Evolutionary conservation across 2,113 vertebrate genomes (phyloP).

Genomic region (Antigone vipio): DNA sequence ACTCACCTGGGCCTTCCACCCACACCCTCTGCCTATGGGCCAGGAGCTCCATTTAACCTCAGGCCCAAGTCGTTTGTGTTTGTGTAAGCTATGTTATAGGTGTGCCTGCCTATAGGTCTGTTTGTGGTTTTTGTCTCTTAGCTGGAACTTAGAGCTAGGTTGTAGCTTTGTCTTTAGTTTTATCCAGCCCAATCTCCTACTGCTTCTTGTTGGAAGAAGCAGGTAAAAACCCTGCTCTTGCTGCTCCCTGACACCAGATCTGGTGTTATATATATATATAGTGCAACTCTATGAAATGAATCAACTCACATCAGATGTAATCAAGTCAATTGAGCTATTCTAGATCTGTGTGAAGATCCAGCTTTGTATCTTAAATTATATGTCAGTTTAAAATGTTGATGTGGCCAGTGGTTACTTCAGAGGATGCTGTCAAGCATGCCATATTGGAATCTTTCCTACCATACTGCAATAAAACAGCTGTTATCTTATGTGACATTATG

Average conservation of each 20-base stretch:
- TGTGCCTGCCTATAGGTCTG: background rate
- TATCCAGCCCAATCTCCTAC: background rate
- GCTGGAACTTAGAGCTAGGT: background rate
- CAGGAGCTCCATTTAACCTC: background rate
- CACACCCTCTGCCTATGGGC: background rate
- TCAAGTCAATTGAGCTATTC: background rate
- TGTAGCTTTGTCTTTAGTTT: background rate
- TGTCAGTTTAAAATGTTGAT: background rate
- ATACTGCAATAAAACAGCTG: background rate
- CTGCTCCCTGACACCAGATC: background rate
- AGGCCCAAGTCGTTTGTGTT: background rate
- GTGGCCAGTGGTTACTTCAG: background rate
- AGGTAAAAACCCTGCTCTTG: background rate
- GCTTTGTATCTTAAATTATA: background rate
- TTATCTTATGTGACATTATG: background rate
- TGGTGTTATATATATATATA: background rate
- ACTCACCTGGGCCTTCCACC: background rate
- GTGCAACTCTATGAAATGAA: background rate
- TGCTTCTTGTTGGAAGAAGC: background rate
- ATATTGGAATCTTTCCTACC: background rate
- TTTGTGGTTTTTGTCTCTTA: background rate
- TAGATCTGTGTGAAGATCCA: background rate
- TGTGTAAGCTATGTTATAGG: background rate
- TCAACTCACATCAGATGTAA: background rate
- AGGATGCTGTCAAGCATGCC: background rate